Evolutionary conservation across 2,888 invertebrate species (phyloP), one percentile per base, ranked within the genome.

Genomic region (Drosophila incognita): DNA sequence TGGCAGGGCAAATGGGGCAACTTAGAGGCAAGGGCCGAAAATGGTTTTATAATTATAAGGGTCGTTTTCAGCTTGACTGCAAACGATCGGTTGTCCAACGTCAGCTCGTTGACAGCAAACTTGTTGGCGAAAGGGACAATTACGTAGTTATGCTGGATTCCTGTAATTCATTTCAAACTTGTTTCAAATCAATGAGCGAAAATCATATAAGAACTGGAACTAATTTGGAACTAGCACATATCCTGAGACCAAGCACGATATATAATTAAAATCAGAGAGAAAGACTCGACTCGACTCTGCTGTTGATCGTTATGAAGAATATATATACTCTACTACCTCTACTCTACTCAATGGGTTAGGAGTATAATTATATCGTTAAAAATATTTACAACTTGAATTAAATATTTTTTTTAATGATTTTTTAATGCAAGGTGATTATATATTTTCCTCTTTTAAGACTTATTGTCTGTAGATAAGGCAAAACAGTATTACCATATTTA

Each of bases 1-100:
- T 24, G 46, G 24, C 15, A 46, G 46, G 46, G 46, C 24, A 46
- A 46, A 73, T n/a, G 27, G 42, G 58, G 40, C 6, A 31, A 2
- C 31, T 24, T n/a, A 42, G 48, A 21, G 29, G 8, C 48, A 36
- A 49, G 46, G 53, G 24, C 46, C 27, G 57, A 63, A 87, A 88
- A 89, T 81, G 86, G 76, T 69, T 84, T 89, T 86, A 86, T 86
- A 86, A 86, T 86, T 84, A 87, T 81, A 87, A 84, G 86, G 87
- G 81, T 83, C 82, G 82, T 74, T 62, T 69, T 81, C 84, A 71
- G 81, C 74, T 76, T 76, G 82, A 74, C 74, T 82, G 82, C 51
- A 89, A 86, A 87, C 87, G 82, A 81, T 87, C 73, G 89, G 84
- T 82, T 86, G 76, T 61, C 78, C 79, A 49, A 68, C 62, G 59